Evolutionary conservation across 2,888 invertebrate genomes (phyloP).

Genomic region (Platycnemis pennipes): DNA sequence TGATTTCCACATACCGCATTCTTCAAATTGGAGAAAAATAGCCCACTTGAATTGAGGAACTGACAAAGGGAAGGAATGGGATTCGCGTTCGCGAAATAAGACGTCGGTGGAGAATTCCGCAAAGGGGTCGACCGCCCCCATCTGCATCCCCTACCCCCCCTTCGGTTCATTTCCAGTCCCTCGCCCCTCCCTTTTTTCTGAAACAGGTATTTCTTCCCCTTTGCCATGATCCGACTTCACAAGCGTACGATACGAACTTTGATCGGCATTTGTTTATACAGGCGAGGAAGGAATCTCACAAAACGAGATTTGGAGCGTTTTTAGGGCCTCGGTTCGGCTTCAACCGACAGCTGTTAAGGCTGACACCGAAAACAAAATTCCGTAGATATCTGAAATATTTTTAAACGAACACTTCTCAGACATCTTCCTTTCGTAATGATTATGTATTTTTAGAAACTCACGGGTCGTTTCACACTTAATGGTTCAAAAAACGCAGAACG

Average conservation of each 20-base stretch:
- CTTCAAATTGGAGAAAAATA: background rate
- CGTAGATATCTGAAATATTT: background rate
- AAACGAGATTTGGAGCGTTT: constrained; percentile 26
- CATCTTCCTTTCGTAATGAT: background rate
- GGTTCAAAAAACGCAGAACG: no score
- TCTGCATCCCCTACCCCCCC: background rate
- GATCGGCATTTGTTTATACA: constrained; percentile 19
- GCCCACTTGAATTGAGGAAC: background rate
- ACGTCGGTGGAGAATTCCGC: background rate
- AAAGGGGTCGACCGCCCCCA: background rate
- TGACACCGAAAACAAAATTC: constrained; percentile 3
- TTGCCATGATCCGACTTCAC: background rate
- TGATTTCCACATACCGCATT: background rate
- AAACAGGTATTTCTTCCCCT: background rate
- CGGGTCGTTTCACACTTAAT: no score
- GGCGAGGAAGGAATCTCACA: background rate
- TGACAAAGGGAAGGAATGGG: background rate
- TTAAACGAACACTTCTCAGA: background rate
- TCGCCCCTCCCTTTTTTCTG: background rate
- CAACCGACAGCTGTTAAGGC: background rate
- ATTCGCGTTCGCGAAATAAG: background rate
- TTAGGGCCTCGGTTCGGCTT: background rate
- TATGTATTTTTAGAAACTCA: background rate
- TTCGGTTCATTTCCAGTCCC: background rate
- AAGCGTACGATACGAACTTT: background rate